phyloP scores from a whole-genome alignment of 2,113 vertebrate genomes.

The Artemisiospiza belli region DNA sequence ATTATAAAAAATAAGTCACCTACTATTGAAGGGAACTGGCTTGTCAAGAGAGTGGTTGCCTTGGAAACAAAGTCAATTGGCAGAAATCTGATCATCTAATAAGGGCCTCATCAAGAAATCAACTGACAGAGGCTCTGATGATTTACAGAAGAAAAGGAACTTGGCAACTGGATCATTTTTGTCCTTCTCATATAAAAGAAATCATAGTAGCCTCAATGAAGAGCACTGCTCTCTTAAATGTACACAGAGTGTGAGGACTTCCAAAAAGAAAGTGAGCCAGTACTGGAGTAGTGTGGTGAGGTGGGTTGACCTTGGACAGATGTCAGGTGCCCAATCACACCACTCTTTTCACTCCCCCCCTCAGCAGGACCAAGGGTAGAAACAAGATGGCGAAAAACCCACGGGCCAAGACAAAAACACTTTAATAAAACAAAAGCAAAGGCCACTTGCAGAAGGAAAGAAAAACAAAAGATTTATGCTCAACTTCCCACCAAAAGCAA shows the following conservation, averaged over 20 bases:
- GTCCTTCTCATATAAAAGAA: background rate
- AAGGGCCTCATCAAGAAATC: constrained; percentile 44
- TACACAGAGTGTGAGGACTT: background rate
- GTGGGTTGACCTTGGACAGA: background rate
- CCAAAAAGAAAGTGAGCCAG: background rate
- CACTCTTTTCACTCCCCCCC: too few species aligned
- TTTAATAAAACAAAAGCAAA: background rate
- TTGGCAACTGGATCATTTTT: constrained; percentile 1
- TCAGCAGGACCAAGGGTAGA: background rate
- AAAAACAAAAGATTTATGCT: background rate
- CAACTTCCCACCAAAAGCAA: background rate
- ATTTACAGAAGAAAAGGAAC: constrained; percentile 16
- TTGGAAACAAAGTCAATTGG: constrained; percentile 63
- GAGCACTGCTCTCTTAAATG: background rate
- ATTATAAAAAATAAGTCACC: constrained; percentile 49
- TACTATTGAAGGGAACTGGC: constrained; percentile 46
- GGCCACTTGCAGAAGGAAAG: background rate
- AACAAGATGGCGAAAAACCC: background rate
- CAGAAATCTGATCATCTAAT: constrained; percentile 47
- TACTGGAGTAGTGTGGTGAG: background rate
- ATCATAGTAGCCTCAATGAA: background rate
- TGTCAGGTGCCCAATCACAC: rapidly evolving
- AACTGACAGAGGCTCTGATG: constrained; percentile 19
- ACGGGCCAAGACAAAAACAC: background rate
- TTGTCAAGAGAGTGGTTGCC: constrained; percentile 50